Evolutionary conservation across 2,113 vertebrate genomes (phyloP).

Genomic region (Mohoua ochrocephala): DNA sequence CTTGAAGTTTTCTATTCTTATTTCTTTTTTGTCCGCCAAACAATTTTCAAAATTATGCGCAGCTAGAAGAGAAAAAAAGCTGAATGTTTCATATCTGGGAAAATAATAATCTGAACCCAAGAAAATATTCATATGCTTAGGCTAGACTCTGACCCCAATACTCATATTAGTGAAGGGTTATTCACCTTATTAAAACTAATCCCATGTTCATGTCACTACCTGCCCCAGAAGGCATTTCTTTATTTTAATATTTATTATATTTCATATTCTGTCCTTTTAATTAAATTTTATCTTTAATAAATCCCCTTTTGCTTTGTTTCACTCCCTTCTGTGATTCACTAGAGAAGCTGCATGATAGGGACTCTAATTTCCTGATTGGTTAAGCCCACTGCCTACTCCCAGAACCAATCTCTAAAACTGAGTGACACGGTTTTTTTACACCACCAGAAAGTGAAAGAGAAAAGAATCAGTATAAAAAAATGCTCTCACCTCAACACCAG

Average conservation of each 20-base stretch:
- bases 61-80: not conserved
- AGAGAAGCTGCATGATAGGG: not conserved
- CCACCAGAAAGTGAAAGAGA: not conserved
- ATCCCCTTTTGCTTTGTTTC: conserved; percentile 26
- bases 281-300: conserved; percentile 40
- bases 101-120: not conserved
- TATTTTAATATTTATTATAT: conserved; percentile 48
- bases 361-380: conserved; percentile 13
- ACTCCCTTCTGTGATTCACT: not conserved
- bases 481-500: not conserved
- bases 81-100: not conserved
- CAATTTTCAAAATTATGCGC: not conserved
- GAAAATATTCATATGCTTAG: not conserved
- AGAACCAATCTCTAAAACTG: not conserved
- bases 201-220: conserved; percentile 20
- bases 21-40: not conserved
- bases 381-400: not conserved
- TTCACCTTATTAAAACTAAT: conserved; percentile 47
- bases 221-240: conserved; percentile 13
- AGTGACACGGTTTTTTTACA: rapidly evolving
- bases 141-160: not conserved
- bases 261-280: conserved; percentile 25
- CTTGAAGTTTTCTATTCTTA: not conserved
- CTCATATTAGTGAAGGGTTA: conserved; percentile 4
- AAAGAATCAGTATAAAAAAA: not conserved